Percentiles rank a stretch among this genome's conserved stretches.
These are phyloP conservation scores for Anser cygnoides DNA, from an alignment of 2,113 vertebrate genomes.

Conservation along the genomic window DNA sequence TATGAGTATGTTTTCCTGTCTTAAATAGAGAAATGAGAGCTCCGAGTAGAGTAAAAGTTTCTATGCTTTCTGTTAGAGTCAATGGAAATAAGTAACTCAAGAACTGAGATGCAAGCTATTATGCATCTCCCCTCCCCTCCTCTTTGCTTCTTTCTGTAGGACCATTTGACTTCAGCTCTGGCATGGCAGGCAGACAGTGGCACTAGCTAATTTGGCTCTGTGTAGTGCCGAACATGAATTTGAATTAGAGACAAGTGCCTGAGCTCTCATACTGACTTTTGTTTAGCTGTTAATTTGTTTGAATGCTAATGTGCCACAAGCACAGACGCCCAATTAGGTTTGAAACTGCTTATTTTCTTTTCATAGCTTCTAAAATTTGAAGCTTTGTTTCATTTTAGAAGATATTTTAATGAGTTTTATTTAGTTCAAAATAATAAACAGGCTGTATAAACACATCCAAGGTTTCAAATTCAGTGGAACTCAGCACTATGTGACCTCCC, in stretches of 20 bases:
- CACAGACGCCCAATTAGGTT: constrained; percentile 49
- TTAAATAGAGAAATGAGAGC: neutral
- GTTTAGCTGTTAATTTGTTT: constrained; percentile 76
- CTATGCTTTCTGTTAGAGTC: neutral
- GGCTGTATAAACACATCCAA: neutral
- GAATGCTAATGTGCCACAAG: constrained; percentile 70
- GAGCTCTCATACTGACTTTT: constrained; percentile 75
- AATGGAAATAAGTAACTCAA: neutral
- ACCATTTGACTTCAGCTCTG: neutral
- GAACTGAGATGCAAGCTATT: neutral
- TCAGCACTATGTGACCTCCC: neutral
- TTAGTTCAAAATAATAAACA: neutral
- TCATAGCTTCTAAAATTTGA: constrained; percentile 12
- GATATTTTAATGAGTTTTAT: neutral
- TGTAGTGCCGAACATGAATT: constrained; percentile 52
- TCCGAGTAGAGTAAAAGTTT: neutral
- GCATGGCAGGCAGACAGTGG: constrained; percentile 23
- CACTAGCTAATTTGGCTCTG: constrained; percentile 31
- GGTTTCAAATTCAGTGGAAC: neutral
- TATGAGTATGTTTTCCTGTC: neutral
- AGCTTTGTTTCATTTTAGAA: constrained; percentile 11
- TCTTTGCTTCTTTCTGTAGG: neutral
- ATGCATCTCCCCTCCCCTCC: neutral
- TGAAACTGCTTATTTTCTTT: constrained; percentile 44
- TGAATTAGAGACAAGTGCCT: constrained; percentile 73